Percentiles rank a stretch among this genome's conserved stretches.
These are phyloP conservation scores for Leucoma salicis DNA, from an alignment of 2,888 invertebrate species.

Conservation along the genomic window DNA sequence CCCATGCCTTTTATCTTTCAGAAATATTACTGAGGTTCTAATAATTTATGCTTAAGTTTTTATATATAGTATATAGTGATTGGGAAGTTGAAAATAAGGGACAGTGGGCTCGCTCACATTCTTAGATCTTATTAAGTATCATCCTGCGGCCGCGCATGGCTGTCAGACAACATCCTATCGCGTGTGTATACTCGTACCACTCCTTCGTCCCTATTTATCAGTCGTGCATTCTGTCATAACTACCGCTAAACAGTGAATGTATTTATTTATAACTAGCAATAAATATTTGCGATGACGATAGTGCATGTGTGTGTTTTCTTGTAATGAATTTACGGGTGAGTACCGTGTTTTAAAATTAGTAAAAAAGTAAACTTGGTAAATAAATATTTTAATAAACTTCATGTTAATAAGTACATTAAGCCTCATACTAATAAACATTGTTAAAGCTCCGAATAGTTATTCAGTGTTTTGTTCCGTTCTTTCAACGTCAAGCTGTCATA, in stretches of 20 bases:
- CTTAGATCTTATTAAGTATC: slow-evolving; percentile 12
- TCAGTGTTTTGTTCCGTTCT: too few species aligned
- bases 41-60: too few species aligned
- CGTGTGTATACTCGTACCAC: slow-evolving; percentile 33
- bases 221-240: slow-evolving; percentile 17
- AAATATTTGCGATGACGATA: slow-evolving; percentile 35
- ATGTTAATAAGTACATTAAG: too few species aligned
- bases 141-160: slow-evolving; percentile 25
- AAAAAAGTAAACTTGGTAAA: neutral
- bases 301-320: slow-evolving; percentile 48
- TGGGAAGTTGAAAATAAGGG: neutral
- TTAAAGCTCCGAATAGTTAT: too few species aligned
- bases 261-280: slow-evolving; percentile 18
- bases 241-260: slow-evolving; percentile 25
- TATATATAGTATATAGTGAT: too few species aligned
- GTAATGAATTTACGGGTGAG: slow-evolving; percentile 70
- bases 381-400: neutral
- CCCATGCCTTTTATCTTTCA: too few species aligned
- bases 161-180: slow-evolving; percentile 39
- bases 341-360: neutral
- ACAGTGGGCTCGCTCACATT: slow-evolving; percentile 23
- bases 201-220: slow-evolving; percentile 29
- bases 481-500: too few species aligned
- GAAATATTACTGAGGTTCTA: too few species aligned
- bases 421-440: too few species aligned